Base-by-base conservation (phyloP, 2,113 vertebrate genomes). In the Rhabdornis inornatus region DNA sequence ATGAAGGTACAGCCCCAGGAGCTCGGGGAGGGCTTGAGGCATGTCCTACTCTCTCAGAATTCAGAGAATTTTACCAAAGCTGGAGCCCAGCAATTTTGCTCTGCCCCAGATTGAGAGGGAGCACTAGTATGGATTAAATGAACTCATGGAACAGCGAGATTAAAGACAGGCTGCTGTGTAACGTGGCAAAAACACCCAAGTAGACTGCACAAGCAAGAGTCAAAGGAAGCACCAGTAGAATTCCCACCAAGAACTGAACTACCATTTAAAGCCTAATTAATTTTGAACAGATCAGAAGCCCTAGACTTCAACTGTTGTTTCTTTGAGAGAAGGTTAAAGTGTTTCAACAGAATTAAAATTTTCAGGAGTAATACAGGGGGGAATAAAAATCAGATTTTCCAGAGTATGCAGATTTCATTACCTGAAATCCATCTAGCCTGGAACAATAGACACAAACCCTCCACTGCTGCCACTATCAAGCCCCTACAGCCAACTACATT, bases 391-490 rank as follows among this genome's bases (percentile, higher is more conserved):
- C 53, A 65, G 24, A 85, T 86, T 94, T 95, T 80, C 45, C 50
- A 66, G 59, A 88, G 86, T 47, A 93, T 63, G 47, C 42, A 89
- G 40, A 88, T 90, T 80, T 74, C 79, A 89, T 86, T 85, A 93
- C 91, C 44, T 64, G 49, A 85, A 90, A 81, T 86, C 15, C 69
- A 81, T 44, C 39, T 75, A 68, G 11, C 22, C 50, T 70, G 68
- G 20, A 64, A 81, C 8, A 7, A 77, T 23, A 87, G 40, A 60
- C n/a, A 64, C 33, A 64, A 84, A 63, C 7, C 5, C 21, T 86
- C 16, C 31, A 31, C 19, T 3, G 1, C 47, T 61, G 63, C 63
- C 40, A 61, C 44, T 87, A 11, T 0, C 0, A 2, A 82, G 61
- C 30, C 80, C 39, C 39, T 61, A 40, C 39, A 40, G 42, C 12